Base-by-base conservation (phyloP, 2,113 vertebrate species). In the Scytalopus superciliaris region DNA sequence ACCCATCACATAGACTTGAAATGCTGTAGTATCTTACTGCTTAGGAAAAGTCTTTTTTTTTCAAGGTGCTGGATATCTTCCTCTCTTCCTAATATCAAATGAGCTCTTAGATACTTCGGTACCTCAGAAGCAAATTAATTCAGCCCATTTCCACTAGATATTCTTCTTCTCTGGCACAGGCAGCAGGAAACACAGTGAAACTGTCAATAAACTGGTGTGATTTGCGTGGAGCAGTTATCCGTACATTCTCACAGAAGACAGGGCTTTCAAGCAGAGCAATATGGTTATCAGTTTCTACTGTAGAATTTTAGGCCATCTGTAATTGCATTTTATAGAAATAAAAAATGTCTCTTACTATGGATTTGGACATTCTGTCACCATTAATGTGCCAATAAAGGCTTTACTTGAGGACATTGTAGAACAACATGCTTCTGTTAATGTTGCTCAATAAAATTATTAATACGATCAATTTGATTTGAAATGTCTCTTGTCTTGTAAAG, bases 381-480 rank as follows among this genome's bases (percentile, higher is more conserved):
- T 91, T 96, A 97, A 94, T 50, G n/a, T 92, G 92, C 95, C 87
- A 96, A 78, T 85, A 96, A 90, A 94, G 56, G 33, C 90, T 91
- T 96, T 96, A 77, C 75, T 94, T 93, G 73, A 92, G 78, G 89
- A 95, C 67, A 56, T 31, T 89, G 59, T 89, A 56, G 52, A 93
- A 67, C 78, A 97, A 94, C 62, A 95, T 47, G 81, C 56, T 97
- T 83, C 81, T 90, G 63, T 90, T 97, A 96, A 94, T 74, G 67
- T 85, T 97, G 91, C 76, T 97, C 93, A 95, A 87, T 97, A 97
- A 97, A 97, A 94, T 77, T 96, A 94, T 97, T 97, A 97, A 97
- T 96, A 92, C 9, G 30, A 97, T 90, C 91, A 97, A 90, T 97
- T 96, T 97, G 72, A 96, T 90, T 92, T 95, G 84, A 97, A 97